Conservation (phyloP, 2,888 invertebrate species). For the Marronus borbonicus region DNA sequence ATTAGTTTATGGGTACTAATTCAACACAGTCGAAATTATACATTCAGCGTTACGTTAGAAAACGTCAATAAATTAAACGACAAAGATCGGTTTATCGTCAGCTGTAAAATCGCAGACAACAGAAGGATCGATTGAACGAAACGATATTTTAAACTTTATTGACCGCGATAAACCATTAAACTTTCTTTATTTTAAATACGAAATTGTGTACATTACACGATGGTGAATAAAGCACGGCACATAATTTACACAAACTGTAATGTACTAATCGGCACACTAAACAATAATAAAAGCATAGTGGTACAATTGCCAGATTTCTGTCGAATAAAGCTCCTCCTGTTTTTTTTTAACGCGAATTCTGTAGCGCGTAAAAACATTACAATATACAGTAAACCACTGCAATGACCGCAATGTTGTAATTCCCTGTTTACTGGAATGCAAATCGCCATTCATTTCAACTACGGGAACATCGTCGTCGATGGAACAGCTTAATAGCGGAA, state of each 20-base stretch:
- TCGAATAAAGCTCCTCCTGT: background rate
- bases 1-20: too few species aligned
- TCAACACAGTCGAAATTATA: too few species aligned
- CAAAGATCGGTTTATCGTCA: too few species aligned
- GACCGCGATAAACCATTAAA: background rate
- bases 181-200: background rate
- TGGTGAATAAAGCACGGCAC: background rate
- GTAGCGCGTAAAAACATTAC: background rate
- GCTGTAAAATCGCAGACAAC: too few species aligned
- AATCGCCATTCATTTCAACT: too few species aligned
- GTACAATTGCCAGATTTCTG: slow-evolving; percentile 5
- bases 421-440: too few species aligned
- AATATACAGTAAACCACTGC: background rate
- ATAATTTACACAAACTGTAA: background rate
- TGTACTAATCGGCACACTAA: background rate
- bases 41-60: too few species aligned
- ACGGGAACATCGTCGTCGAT: too few species aligned
- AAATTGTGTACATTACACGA: background rate
- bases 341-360: background rate
- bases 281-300: background rate
- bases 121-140: background rate
- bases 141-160: background rate
- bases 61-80: too few species aligned
- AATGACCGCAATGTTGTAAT: too few species aligned
- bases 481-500: too few species aligned